phyloP scores from a whole-genome alignment of 2,113 vertebrate genomes.

The Mustela lutreola region DNA sequence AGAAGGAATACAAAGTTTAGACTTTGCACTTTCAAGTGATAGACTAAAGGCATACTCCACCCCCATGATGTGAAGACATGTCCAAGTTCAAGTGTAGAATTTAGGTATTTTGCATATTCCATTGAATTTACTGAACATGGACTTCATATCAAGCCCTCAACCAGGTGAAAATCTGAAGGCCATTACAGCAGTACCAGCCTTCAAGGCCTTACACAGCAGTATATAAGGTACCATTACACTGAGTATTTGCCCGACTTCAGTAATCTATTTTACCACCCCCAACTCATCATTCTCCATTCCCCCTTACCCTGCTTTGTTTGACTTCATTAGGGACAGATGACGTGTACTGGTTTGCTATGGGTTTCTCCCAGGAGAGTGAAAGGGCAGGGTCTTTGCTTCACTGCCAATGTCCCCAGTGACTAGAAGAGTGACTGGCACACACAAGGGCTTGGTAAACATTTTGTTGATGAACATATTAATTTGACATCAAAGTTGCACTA shows the following conservation, averaged over 20 bases:
- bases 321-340: not conserved
- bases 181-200: conserved; percentile 7
- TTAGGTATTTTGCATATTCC: conserved; percentile 6
- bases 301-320: not conserved
- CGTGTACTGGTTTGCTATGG: not conserved
- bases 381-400: not conserved
- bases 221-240: not conserved
- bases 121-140: conserved; percentile 4
- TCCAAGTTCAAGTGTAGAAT: conserved; percentile 12
- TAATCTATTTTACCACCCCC: not conserved
- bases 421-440: not conserved
- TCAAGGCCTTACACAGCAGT: not conserved
- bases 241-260: not conserved
- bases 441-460: conserved; percentile 14
- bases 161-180: not conserved
- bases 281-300: not conserved
- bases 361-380: not conserved
- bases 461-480: conserved; percentile 25
- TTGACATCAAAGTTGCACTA: conserved; percentile 3
- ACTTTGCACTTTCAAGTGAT: not conserved
- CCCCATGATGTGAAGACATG: not conserved
- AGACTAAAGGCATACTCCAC: not conserved
- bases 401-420: not conserved
- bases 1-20: not conserved
- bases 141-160: not conserved